These are phyloP conservation scores for Drosophila monieri DNA, from an alignment of 2,888 invertebrate species.

Conservation along the genomic window DNA sequence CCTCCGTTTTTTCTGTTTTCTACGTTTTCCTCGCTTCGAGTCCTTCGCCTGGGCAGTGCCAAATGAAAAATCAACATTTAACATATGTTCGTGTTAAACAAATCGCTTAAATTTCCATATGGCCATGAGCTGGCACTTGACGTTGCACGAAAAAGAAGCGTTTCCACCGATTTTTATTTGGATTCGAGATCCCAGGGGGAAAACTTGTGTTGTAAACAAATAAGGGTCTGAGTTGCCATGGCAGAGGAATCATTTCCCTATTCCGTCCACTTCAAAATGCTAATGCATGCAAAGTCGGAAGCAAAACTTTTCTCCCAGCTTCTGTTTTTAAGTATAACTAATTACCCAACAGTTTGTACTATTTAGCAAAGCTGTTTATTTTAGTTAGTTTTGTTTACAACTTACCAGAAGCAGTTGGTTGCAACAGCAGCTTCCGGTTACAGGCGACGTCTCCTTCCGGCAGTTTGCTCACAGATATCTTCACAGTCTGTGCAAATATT, in stretches of 20 bases:
- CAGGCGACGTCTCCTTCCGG: constrained; percentile 19
- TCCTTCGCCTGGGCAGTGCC: constrained; percentile 36
- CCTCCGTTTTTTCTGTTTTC: constrained; percentile 7
- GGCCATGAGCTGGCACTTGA: constrained; percentile 31
- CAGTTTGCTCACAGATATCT: constrained; percentile 7
- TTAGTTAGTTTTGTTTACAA: constrained; percentile 13
- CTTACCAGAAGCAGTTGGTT: constrained; percentile 15
- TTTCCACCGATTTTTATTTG: neutral
- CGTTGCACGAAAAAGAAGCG: constrained; percentile 8
- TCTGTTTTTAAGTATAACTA: constrained; percentile 18
- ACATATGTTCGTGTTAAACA: constrained; percentile 63
- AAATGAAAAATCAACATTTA: constrained; percentile 71
- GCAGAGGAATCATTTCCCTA: neutral
- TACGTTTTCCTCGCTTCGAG: constrained; percentile 3
- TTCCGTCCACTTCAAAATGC: constrained; percentile 14
- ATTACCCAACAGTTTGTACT: constrained; percentile 32
- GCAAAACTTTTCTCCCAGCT: constrained; percentile 25
- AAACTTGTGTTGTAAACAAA: constrained; percentile 1
- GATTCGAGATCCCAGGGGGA: neutral
- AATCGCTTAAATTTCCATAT: constrained; percentile 68
- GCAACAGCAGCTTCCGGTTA: neutral
- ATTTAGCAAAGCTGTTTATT: constrained; percentile 22
- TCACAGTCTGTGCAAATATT: constrained; percentile 30
- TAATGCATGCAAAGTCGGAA: neutral
- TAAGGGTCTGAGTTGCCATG: neutral